Conservation (phyloP, 2,888 invertebrate genomes). For the Tridacna gigas region DNA sequence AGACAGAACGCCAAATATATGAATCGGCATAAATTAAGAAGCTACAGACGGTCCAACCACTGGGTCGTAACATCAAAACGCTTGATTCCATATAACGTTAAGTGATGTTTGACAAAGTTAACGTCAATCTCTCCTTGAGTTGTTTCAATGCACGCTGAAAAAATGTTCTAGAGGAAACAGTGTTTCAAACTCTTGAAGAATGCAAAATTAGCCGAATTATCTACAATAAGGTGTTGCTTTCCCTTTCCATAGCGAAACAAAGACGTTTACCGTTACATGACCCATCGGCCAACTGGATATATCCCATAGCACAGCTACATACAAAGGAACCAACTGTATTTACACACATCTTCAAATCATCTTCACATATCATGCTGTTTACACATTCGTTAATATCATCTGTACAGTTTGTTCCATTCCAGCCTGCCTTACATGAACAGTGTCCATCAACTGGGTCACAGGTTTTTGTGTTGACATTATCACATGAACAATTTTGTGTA, state of each 20-base stretch:
- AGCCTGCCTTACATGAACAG: neutral
- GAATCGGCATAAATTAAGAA: too few relatives aligned
- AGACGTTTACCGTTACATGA: neutral
- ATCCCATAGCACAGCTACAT: conserved; percentile 62
- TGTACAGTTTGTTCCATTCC: neutral
- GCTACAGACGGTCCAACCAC: too few relatives aligned
- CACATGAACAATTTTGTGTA: neutral
- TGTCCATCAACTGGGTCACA: neutral
- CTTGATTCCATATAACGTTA: too few relatives aligned
- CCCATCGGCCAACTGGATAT: neutral
- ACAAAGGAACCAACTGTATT: conserved; percentile 57
- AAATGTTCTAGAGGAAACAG: neutral
- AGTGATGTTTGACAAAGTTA: too few relatives aligned
- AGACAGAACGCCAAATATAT: too few relatives aligned
- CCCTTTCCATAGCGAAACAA: neutral
- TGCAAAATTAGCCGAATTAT: too few relatives aligned
- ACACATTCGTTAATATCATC: conserved; percentile 37
- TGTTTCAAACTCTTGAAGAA: too few relatives aligned
- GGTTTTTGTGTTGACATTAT: neutral
- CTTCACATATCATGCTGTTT: conserved; percentile 6
- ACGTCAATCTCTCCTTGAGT: too few relatives aligned
- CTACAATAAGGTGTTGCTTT: too few relatives aligned
- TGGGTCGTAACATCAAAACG: too few relatives aligned
- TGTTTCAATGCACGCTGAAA: too few relatives aligned
- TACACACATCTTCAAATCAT: conserved; percentile 50